Evolutionary conservation across 2,888 invertebrate genomes (phyloP).

Genomic region (Folsomia candida): DNA sequence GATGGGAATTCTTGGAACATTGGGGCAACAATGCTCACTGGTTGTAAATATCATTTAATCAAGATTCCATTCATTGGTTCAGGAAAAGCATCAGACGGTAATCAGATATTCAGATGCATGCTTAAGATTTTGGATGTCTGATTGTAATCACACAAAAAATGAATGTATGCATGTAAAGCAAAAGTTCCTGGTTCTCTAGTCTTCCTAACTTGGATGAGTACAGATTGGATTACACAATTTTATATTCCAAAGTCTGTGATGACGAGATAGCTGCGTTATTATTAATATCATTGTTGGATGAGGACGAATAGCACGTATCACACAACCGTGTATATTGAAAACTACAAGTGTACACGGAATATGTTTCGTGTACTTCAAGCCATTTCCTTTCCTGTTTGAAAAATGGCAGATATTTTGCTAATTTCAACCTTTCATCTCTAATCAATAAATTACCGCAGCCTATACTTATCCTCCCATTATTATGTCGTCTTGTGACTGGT

Average conservation of each 20-base stretch:
- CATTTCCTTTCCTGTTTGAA: background rate
- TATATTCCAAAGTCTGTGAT: background rate
- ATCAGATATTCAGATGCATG: too few species aligned
- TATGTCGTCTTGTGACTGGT: too few species aligned
- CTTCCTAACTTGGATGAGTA: background rate
- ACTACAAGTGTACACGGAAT: background rate
- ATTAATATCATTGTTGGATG: too few species aligned
- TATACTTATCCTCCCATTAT: too few species aligned
- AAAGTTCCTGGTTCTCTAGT: background rate
- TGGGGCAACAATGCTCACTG: slow-evolving; percentile 50
- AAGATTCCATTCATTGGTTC: slow-evolving; percentile 51
- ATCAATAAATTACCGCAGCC: background rate
- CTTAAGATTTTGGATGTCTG: background rate
- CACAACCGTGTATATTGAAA: too few species aligned
- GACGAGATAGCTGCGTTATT: too few species aligned
- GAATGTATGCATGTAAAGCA: too few species aligned
- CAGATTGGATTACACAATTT: background rate
- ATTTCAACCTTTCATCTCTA: background rate
- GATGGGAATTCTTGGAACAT: slow-evolving; percentile 43
- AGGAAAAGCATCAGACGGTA: slow-evolving; percentile 51
- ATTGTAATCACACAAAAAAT: slow-evolving; percentile 15
- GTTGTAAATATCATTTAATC: slow-evolving; percentile 54
- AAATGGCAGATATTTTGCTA: background rate
- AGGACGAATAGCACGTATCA: too few species aligned
- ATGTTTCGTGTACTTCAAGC: background rate